Conservation (phyloP, 2,888 invertebrate genomes). For the Lasioglossum lativentre region DNA sequence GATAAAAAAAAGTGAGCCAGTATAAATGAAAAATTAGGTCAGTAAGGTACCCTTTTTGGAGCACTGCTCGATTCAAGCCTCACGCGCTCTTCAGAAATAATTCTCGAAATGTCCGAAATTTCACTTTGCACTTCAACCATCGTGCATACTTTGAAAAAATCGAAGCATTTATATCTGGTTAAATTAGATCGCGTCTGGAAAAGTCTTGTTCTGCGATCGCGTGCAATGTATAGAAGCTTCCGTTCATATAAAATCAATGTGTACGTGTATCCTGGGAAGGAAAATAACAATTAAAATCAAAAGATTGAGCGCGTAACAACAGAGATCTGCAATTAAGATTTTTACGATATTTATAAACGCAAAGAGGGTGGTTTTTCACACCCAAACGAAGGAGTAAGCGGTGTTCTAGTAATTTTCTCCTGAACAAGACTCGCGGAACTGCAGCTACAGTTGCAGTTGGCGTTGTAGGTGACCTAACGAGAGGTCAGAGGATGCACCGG, state of each 20-base stretch:
- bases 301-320: not conserved
- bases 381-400: not conserved
- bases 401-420: not conserved
- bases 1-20: not conserved
- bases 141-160: not conserved
- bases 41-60: not conserved
- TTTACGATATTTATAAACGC: no score
- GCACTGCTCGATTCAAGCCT: not conserved
- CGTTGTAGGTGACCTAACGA: not conserved
- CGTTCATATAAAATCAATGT: not conserved
- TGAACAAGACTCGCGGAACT: not conserved
- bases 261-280: not conserved
- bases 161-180: not conserved
- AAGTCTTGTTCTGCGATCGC: not conserved
- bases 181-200: not conserved
- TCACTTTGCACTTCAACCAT: not conserved
- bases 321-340: not conserved
- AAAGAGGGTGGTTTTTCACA: not conserved
- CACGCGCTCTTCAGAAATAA: not conserved
- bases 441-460: not conserved
- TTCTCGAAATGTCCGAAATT: not conserved
- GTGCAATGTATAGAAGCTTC: not conserved
- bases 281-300: not conserved
- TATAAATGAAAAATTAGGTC: not conserved
- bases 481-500: slow-evolving; percentile 9